phyloP scores from a whole-genome alignment of 2,113 vertebrate genomes.

The Urocynchramus pylzowi region DNA sequence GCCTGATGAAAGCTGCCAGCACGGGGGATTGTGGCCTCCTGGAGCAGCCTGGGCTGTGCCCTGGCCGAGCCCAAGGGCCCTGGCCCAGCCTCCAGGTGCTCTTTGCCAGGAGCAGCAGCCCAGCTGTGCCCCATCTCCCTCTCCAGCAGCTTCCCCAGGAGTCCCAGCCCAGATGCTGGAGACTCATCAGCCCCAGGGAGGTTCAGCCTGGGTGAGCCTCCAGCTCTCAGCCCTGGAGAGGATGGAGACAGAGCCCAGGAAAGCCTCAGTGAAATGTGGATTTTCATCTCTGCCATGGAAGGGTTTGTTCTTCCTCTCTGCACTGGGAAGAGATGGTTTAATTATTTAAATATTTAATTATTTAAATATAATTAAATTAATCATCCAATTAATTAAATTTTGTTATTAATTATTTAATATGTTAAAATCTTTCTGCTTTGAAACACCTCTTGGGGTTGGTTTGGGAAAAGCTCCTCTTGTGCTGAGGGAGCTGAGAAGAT shows the following conservation, averaged over 20 bases:
- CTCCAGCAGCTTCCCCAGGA: not conserved
- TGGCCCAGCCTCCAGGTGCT: not conserved
- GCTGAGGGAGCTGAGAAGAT: not conserved
- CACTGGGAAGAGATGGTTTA: not conserved
- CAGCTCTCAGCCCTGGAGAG: fast-evolving
- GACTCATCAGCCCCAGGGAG: not conserved
- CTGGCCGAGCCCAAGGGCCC: not conserved
- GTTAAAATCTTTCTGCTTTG: not conserved
- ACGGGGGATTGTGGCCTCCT: fast-evolving
- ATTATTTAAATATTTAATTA: no score
- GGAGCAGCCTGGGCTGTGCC: fast-evolving
- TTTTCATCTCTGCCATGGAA: fast-evolving
- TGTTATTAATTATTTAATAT: no score
- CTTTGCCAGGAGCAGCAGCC: not conserved
- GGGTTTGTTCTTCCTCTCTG: not conserved
- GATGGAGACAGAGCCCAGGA: not conserved
- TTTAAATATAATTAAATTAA: not conserved
- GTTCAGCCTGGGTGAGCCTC: fast-evolving
- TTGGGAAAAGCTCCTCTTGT: not conserved
- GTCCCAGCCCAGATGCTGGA: fast-evolving
- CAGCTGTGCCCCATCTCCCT: fast-evolving
- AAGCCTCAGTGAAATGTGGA: fast-evolving
- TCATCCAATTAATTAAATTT: not conserved
- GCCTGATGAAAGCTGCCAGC: fast-evolving
- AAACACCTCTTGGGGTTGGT: not conserved